A percentile compares a stretch with the other conserved stretches of the same genome.
phyloP scores from a whole-genome alignment of 2,888 invertebrate species.

The Fragum fragum region DNA sequence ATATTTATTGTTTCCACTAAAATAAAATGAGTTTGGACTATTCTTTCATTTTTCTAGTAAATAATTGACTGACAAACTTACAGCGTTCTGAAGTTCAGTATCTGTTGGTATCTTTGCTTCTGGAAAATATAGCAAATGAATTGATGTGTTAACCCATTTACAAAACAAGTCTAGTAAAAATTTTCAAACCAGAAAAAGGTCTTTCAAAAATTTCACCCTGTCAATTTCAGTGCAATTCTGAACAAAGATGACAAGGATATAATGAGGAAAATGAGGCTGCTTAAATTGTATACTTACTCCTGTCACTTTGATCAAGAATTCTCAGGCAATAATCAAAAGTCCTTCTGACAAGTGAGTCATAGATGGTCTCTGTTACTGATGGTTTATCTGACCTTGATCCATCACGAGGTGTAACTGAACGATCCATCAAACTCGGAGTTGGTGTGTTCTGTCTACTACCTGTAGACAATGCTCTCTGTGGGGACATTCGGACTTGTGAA shows the following conservation, averaged over 20 bases:
- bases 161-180: not conserved
- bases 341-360: slow-evolving; percentile 67
- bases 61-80: too few relatives aligned
- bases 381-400: not conserved
- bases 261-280: too few relatives aligned
- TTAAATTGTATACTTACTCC: slow-evolving; percentile 76
- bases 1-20: too few relatives aligned
- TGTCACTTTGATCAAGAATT: slow-evolving; percentile 83
- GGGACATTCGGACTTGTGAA: not conserved
- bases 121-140: slow-evolving; percentile 63
- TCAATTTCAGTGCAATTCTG: too few relatives aligned
- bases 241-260: too few relatives aligned
- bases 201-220: too few relatives aligned
- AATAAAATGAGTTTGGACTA: too few relatives aligned
- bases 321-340: slow-evolving; percentile 82
- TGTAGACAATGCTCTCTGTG: slow-evolving; percentile 3
- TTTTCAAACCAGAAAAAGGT: too few relatives aligned
- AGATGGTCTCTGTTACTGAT: slow-evolving; percentile 2
- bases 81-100: slow-evolving; percentile 80
- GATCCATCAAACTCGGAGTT: not conserved
- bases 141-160: too few relatives aligned
- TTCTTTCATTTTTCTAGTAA: too few relatives aligned
- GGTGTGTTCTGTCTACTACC: slow-evolving; percentile 23
- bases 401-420: not conserved
- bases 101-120: slow-evolving; percentile 81